Evolutionary conservation across 1,140 invertebrate species (phyloP).

Genomic region (Doryteuthis pealeii): DNA sequence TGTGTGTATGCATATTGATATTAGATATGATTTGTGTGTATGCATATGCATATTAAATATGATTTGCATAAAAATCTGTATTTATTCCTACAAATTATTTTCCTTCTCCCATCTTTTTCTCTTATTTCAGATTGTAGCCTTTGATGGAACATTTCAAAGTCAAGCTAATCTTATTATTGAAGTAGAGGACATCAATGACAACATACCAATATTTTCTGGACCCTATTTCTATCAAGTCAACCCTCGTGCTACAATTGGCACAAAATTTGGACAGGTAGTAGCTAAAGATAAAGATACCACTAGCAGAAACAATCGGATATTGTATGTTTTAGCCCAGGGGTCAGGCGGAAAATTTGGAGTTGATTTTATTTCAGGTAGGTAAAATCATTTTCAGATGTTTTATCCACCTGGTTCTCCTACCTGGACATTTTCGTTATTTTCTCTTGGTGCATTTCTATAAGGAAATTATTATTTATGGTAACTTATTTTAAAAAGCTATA

Average conservation of each 20-base stretch:
- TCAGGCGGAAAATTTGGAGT: constrained; percentile 2
- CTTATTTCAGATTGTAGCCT: constrained; percentile 4
- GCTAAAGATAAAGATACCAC: neutral
- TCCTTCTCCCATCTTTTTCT: neutral
- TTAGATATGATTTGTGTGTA: no score
- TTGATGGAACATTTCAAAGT: neutral
- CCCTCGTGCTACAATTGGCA: neutral
- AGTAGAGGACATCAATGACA: constrained; percentile 11
- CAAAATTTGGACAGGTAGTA: neutral
- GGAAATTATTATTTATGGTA: no score
- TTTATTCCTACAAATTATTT: neutral
- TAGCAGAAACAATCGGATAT: neutral
- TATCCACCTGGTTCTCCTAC: no score
- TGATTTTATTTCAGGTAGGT: constrained; percentile 4
- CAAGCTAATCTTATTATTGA: neutral
- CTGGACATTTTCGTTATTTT: no score
- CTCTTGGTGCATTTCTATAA: no score
- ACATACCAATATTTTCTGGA: neutral
- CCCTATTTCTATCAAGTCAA: constrained; percentile 4
- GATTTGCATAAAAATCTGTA: neutral
- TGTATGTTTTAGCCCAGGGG: neutral
- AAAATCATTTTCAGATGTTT: no score
- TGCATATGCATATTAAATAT: no score
- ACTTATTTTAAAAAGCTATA: no score
- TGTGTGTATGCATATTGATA: no score